A percentile compares a stretch with the other conserved stretches of the same genome.
phyloP scores from a whole-genome alignment of 2,888 invertebrate genomes.

The Troilus luridus region DNA sequence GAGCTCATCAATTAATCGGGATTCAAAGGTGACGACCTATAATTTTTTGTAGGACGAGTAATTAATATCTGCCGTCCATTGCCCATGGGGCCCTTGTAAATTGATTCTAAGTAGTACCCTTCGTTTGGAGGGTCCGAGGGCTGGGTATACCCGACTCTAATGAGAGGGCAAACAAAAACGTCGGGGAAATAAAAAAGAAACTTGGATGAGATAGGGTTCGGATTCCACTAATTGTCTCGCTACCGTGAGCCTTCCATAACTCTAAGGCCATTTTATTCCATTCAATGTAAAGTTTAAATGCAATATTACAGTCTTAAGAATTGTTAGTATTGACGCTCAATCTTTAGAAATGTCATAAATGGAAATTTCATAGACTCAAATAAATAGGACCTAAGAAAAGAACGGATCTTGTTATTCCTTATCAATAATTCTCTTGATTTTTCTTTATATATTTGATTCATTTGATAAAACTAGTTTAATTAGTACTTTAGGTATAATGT shows the following conservation, averaged over 20 bases:
- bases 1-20: conserved; percentile 7
- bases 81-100: neutral
- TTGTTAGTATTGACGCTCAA: no score
- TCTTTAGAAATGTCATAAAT: no score
- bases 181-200: conserved; percentile 4
- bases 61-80: neutral
- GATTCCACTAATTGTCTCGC: conserved; percentile 22
- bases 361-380: no score
- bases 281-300: neutral
- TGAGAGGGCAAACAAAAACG: conserved; percentile 49
- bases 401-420: no score
- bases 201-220: neutral
- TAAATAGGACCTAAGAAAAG: no score
- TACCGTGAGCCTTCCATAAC: conserved; percentile 1
- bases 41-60: neutral
- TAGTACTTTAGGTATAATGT: no score
- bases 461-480: no score
- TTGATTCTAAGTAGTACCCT: conserved; percentile 37
- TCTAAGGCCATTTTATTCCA: neutral
- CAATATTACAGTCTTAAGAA: no score
- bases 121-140: neutral
- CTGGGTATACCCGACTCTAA: conserved; percentile 6
- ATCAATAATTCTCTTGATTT: no score
- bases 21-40: conserved; percentile 25
- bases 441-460: no score